Conservation (phyloP, 2,113 vertebrate genomes). For the Lipophrys pholis region DNA sequence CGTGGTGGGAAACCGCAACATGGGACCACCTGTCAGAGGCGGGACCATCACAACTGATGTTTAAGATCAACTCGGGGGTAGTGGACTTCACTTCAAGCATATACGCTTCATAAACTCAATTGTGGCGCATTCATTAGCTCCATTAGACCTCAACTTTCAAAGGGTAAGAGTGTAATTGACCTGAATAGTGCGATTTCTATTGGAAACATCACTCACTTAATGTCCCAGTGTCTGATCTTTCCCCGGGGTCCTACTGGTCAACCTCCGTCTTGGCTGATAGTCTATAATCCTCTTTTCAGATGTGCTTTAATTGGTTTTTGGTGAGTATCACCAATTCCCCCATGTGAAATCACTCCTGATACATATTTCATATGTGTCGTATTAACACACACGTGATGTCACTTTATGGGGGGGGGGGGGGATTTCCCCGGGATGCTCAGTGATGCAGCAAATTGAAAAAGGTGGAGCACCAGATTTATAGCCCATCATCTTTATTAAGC, state of each 20-base stretch:
- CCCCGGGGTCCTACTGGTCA: conserved; percentile 45
- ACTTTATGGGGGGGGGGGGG: conserved; percentile 60
- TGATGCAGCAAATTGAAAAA: conserved; percentile 82
- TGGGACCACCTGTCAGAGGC: conserved; percentile 73
- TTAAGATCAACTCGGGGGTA: conserved; percentile 66
- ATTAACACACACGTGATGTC: conserved; percentile 55
- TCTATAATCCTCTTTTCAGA: conserved; percentile 36
- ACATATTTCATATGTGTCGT: conserved; percentile 42
- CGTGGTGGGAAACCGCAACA: conserved; percentile 25
- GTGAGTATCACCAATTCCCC: conserved; percentile 33
- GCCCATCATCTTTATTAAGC: conserved; percentile 75
- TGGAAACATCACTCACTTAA: conserved; percentile 54
- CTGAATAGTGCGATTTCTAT: conserved; percentile 42
- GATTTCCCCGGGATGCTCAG: conserved; percentile 68
- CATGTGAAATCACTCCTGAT: conserved; percentile 40
- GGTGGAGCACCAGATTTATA: conserved; percentile 65
- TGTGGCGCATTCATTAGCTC: conserved; percentile 64
- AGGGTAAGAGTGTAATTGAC: conserved; percentile 65
- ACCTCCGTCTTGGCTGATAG: conserved; percentile 36
- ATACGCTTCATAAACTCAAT: conserved; percentile 61
- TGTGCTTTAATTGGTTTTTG: conserved; percentile 44
- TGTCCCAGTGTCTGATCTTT: conserved; percentile 29
- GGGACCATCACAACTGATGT: conserved; percentile 41
- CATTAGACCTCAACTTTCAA: conserved; percentile 60
- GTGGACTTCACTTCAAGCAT: conserved; percentile 66